phyloP scores from a whole-genome alignment of 2,888 invertebrate species.

The Volucella inanis region DNA sequence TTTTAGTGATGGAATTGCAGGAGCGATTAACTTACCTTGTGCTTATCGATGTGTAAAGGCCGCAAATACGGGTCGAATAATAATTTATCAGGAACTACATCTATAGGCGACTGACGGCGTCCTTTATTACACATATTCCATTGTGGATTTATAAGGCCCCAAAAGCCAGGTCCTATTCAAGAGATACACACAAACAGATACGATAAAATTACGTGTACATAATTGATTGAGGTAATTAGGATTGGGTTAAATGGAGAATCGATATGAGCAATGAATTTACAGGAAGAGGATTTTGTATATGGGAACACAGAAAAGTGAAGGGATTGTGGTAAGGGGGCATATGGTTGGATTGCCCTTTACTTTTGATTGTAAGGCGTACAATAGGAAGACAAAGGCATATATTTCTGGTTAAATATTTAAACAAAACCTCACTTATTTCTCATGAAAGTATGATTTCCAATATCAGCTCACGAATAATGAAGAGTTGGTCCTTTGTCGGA shows the following conservation, averaged over 20 bases:
- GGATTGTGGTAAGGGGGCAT: background rate
- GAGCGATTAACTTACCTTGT: conserved; percentile 87
- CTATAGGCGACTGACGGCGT: conserved; percentile 97
- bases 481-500: too few relatives aligned
- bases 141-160: conserved; percentile 99
- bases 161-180: conserved; percentile 95
- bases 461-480: too few relatives aligned
- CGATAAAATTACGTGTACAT: background rate
- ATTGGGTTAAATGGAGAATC: conserved; percentile 1
- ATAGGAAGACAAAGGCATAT: too few relatives aligned
- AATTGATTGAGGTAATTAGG: background rate
- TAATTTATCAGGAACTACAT: conserved; percentile 96
- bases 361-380: too few relatives aligned
- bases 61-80: conserved; percentile 97
- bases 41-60: conserved; percentile 95
- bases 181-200: conserved; percentile 11
- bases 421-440: too few relatives aligned
- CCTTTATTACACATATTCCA: conserved; percentile 99
- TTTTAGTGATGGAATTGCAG: conserved; percentile 29
- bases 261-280: background rate
- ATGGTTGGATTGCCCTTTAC: too few relatives aligned
- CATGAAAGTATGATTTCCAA: too few relatives aligned
- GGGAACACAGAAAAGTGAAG: background rate
- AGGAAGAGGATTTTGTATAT: background rate
- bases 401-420: too few relatives aligned